Conservation (phyloP, 2,888 invertebrate genomes). For the Idaea aversata region DNA sequence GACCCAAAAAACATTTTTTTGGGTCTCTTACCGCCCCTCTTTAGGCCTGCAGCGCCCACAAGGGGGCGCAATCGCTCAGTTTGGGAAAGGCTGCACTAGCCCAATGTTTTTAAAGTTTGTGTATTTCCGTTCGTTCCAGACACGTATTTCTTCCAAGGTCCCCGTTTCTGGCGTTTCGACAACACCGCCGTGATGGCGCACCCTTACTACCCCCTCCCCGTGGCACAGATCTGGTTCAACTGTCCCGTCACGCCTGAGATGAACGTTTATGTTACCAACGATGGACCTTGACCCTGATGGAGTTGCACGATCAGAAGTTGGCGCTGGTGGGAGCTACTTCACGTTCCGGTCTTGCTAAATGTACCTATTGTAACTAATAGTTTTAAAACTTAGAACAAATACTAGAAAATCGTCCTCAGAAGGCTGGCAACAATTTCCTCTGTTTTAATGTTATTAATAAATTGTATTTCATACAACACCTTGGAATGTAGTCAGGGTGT, state of each 20-base stretch:
- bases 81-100: too few species aligned
- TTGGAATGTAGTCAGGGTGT: too few species aligned
- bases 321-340: not conserved
- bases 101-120: not conserved
- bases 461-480: too few species aligned
- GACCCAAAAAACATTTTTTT: too few species aligned
- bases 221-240: conserved; percentile 85
- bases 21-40: too few species aligned
- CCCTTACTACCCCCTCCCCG: conserved; percentile 82
- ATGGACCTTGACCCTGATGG: conserved; percentile 45
- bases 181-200: conserved; percentile 81
- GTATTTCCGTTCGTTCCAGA: conserved; percentile 67
- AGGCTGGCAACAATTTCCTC: too few species aligned
- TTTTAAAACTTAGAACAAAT: not conserved
- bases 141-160: conserved; percentile 89
- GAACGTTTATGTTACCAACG: conserved; percentile 58
- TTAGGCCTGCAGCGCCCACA: too few species aligned
- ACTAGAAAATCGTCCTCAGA: not conserved
- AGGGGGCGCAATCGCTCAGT: too few species aligned
- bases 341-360: not conserved
- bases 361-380: not conserved
- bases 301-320: too few species aligned
- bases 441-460: too few species aligned
- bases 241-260: conserved; percentile 77
- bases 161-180: conserved; percentile 88